Evolutionary conservation across 64 coral and sea anemone genomes (phyloP).

Genomic region (Astreopora myriophthalma): DNA sequence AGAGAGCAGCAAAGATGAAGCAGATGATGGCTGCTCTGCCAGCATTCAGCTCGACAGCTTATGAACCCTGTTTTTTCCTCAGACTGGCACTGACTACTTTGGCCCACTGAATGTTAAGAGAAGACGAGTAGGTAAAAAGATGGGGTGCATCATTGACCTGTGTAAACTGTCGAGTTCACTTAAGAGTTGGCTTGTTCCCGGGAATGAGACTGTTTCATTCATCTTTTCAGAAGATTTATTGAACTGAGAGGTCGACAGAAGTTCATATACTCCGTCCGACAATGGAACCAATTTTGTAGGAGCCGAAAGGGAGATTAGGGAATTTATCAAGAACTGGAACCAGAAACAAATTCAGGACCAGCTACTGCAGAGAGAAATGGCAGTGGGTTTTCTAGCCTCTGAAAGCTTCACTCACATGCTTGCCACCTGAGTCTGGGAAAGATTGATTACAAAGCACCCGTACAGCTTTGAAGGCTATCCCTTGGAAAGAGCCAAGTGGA

Average conservation of each 20-base stretch:
- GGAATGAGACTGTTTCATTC: conserved; percentile 20
- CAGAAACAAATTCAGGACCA: conserved; percentile 29
- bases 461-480: too few species aligned
- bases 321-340: conserved; percentile 29
- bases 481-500: too few species aligned
- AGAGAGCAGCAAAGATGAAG: conserved; percentile 30
- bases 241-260: too few species aligned
- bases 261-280: conserved; percentile 41
- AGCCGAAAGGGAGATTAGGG: conserved; percentile 51
- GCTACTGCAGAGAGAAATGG: conserved; percentile 50
- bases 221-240: conserved; percentile 29
- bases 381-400: too few species aligned
- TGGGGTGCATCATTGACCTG: conserved; percentile 32
- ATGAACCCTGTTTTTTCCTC: conserved; percentile 29
- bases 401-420: too few species aligned
- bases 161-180: conserved; percentile 29
- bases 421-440: too few species aligned
- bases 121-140: conserved; percentile 38
- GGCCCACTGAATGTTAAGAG: conserved; percentile 22
- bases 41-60: conserved; percentile 2
- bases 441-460: too few species aligned
- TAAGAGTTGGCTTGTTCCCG: conserved; percentile 37
- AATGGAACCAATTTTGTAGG: conserved; percentile 61
- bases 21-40: conserved; percentile 26
- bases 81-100: conserved; percentile 48